Evolutionary conservation across 1,140 invertebrate genomes (phyloP), one percentile per base, ranked within the genome.

Genomic region (Sycobia sp.): DNA sequence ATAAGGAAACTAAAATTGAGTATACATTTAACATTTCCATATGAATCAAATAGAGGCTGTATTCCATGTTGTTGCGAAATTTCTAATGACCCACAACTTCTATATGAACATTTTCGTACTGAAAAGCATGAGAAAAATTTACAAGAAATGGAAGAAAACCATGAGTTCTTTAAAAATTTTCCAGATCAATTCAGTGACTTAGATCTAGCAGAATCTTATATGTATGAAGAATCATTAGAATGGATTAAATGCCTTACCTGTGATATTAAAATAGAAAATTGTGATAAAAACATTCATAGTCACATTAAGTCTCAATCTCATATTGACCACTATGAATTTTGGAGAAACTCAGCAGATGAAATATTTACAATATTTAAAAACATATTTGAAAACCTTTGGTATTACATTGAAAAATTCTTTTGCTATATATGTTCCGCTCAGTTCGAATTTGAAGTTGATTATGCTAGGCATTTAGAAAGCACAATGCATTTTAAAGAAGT

Each of bases 391-490:
- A 65, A 46, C 25, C 51, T 69, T 64, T 71, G 69, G 65, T 65
- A 70, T 66, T 38, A 66, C 14, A 55, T 71, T 4, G 36, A 67
- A 32, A 64, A 47, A 20, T 71, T 64, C 41, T 71, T 66, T 66
- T 78, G 73, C 34, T 59, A 53, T 7, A 62, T 73, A 38, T 78
- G 75, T 41, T 7, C n/a, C 3, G 13, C 0, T 5, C 47, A 43
- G 4, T 72, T 66, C 34, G 20, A 39, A 0, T 43, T 16, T 11
- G 75, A 76, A 58, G n/a, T 67, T 36, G 29, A 63, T 32, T 78
- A 76, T 54, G 38, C 29, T 5, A 39, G 60, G 23, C 72, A 74
- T 65, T 51, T 74, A 20, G 29, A 49, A 13, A 46, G 57, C 36
- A 10, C 44, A 27, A 14, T 59, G 22, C 69, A 69, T 62, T 38